phyloP scores from a whole-genome alignment of 2,888 invertebrate species.

The Drosophila recens region DNA sequence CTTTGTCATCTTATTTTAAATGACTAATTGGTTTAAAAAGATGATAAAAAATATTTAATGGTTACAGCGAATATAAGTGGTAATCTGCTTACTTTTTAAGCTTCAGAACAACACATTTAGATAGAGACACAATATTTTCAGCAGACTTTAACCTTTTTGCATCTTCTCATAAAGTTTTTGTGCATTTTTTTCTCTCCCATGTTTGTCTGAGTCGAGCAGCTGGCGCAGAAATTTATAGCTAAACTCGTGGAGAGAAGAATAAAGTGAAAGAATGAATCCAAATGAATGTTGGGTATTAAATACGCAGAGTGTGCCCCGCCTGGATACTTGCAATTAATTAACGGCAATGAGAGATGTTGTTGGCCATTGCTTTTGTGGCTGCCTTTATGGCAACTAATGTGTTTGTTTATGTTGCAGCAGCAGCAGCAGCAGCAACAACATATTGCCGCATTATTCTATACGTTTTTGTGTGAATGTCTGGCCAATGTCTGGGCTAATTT shows the following conservation, averaged over 20 bases:
- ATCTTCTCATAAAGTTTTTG: conserved; percentile 2
- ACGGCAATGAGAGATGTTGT: conserved; percentile 75
- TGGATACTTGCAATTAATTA: conserved; percentile 75
- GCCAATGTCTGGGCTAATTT: conserved; percentile 77
- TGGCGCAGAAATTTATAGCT: conserved; percentile 45
- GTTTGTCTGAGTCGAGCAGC: conserved; percentile 27
- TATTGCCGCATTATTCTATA: conserved; percentile 61
- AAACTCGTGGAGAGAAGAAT: conserved; percentile 16
- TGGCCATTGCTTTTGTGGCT: conserved; percentile 47
- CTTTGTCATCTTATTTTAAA: not conserved
- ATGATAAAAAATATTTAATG: not conserved
- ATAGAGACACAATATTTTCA: not conserved
- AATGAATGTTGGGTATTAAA: conserved; percentile 47
- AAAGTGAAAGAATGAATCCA: conserved; percentile 53
- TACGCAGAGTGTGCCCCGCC: conserved; percentile 50
- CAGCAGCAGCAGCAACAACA: conserved; percentile 40
- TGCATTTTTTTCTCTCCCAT: not conserved
- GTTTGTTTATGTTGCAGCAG: conserved; percentile 70
- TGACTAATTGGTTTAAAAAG: not conserved
- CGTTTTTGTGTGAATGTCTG: conserved; percentile 37
- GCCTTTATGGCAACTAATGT: conserved; percentile 74
- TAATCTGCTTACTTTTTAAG: conserved; percentile 3
- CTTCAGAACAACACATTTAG: not conserved
- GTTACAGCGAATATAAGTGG: not conserved
- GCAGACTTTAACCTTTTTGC: conserved; percentile 16